Percentiles rank a stretch among this genome's conserved stretches.
Evolutionary conservation across 2,888 invertebrate species (phyloP).

Genomic region (Disparrhopalites patrizii): DNA sequence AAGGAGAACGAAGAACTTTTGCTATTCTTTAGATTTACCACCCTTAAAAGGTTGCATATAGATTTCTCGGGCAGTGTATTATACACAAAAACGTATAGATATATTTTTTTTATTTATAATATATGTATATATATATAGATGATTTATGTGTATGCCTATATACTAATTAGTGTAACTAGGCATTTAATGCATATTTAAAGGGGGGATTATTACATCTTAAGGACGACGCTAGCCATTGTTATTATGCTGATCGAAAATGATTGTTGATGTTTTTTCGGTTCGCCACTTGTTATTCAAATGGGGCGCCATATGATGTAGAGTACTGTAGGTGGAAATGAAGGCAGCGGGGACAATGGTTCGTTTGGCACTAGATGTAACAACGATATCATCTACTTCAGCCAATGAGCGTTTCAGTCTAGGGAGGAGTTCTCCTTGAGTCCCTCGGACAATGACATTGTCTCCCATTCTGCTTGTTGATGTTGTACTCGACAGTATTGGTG

Average conservation of each 20-base stretch:
- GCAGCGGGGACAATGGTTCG: constrained; percentile 43
- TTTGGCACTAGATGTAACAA: constrained; percentile 48
- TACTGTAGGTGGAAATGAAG: constrained; percentile 43
- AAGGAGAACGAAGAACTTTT: constrained; percentile 14
- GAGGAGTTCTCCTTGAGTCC: constrained; percentile 22
- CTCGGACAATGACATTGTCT: constrained; percentile 15
- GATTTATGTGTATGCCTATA: too few relatives aligned
- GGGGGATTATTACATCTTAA: not conserved
- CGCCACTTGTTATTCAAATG: constrained; percentile 45
- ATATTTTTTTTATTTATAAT: too few relatives aligned
- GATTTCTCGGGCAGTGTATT: too few relatives aligned
- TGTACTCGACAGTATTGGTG: constrained; percentile 24
- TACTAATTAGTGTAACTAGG: not conserved
- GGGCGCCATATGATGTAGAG: constrained; percentile 43
- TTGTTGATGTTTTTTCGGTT: constrained; percentile 42
- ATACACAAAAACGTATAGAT: too few relatives aligned
- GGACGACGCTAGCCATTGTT: constrained; percentile 45
- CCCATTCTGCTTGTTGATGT: constrained; percentile 10
- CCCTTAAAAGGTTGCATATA: too few relatives aligned
- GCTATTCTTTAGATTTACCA: too few relatives aligned
- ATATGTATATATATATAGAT: too few relatives aligned
- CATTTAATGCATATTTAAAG: not conserved
- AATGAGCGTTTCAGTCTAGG: constrained; percentile 45
- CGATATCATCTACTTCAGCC: constrained; percentile 45
- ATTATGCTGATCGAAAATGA: constrained; percentile 48